Conservation (phyloP, 2,888 invertebrate species). For the Aleiodes alternator region DNA sequence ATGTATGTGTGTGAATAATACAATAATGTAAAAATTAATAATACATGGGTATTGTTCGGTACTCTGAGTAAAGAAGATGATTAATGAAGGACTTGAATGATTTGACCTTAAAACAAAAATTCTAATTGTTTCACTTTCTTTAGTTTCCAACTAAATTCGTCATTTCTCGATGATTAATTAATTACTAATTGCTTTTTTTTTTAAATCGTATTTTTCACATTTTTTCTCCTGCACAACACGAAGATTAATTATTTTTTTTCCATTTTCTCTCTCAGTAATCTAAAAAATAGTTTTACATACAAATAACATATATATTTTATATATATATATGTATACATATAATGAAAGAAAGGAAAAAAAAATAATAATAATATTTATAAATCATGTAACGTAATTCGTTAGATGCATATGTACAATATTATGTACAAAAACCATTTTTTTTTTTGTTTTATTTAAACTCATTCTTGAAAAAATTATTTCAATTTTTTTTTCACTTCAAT, state of each 20-base stretch:
- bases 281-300: slow-evolving; percentile 53
- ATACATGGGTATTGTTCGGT: slow-evolving; percentile 69
- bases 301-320: slow-evolving; percentile 50
- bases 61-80: slow-evolving; percentile 40
- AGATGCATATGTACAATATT: slow-evolving; percentile 71
- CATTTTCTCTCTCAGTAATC: slow-evolving; percentile 25
- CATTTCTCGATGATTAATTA: slow-evolving; percentile 1
- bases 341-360: slow-evolving; percentile 36
- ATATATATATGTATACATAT: slow-evolving; percentile 50
- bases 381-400: slow-evolving; percentile 64
- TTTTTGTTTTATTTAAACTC: slow-evolving; percentile 14
- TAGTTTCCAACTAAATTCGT: no score
- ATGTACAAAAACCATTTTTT: slow-evolving; percentile 64
- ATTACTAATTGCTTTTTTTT: background rate
- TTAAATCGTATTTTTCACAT: no score
- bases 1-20: slow-evolving; percentile 61
- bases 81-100: no score
- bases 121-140: no score
- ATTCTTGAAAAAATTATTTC: slow-evolving; percentile 27
- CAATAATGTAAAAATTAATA: slow-evolving; percentile 71
- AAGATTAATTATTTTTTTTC: slow-evolving; percentile 21
- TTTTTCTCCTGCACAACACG: no score
- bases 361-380: slow-evolving; percentile 53
- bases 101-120: slow-evolving; percentile 19
- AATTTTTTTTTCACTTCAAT: slow-evolving; percentile 25